Evolutionary conservation across 2,797 vertebrate species (phyloP).

Genomic region (Sebastiscus tertius): DNA sequence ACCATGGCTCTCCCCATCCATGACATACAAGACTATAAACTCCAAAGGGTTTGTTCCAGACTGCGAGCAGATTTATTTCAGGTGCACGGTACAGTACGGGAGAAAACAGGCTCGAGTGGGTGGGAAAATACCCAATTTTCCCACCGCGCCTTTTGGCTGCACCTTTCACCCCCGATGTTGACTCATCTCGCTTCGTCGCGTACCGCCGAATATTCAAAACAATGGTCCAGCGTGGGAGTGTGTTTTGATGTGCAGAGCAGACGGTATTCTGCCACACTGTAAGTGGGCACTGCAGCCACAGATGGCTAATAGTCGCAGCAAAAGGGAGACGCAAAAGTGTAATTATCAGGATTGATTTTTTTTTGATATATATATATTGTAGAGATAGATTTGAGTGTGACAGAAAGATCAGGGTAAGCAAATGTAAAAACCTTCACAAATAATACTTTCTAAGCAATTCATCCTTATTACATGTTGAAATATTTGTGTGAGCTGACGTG

Average conservation of each 20-base stretch:
- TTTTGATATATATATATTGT: neutral
- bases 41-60: conserved; percentile 76
- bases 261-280: conserved; percentile 37
- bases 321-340: conserved; percentile 54
- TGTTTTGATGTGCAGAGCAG: conserved; percentile 50
- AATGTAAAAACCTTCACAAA: conserved; percentile 38
- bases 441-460: conserved; percentile 9
- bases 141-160: conserved; percentile 45
- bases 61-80: conserved; percentile 77
- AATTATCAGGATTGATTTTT: conserved; percentile 61
- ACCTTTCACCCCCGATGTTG: conserved; percentile 55
- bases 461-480: conserved; percentile 30
- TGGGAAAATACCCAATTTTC: conserved; percentile 68
- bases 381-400: conserved; percentile 52
- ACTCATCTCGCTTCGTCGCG: conserved; percentile 69
- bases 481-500: neutral
- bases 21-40: conserved; percentile 74
- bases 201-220: conserved; percentile 61
- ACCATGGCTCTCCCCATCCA: conserved; percentile 62
- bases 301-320: conserved; percentile 58
- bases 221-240: conserved; percentile 51
- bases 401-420: conserved; percentile 46
- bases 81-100: conserved; percentile 48
- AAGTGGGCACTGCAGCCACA: conserved; percentile 53
- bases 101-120: conserved; percentile 59